Evolutionary conservation across 2,113 vertebrate genomes (phyloP).

Genomic region (Pterocles gutturalis): DNA sequence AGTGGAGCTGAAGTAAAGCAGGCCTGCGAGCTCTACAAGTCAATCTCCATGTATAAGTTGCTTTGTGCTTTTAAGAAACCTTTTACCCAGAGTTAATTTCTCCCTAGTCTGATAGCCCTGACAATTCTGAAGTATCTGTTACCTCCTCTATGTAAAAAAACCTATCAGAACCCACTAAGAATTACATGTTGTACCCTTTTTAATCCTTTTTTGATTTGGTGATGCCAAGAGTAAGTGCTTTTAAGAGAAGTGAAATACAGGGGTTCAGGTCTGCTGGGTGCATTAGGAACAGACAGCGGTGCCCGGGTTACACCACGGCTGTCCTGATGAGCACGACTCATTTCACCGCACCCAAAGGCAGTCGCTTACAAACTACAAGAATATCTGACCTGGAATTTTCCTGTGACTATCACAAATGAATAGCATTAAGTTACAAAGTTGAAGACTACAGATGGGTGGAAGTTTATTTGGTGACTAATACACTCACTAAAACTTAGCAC

Average conservation of each 20-base stretch:
- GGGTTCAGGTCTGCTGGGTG: not conserved
- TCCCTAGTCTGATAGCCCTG: slow-evolving; percentile 52
- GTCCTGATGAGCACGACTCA: not conserved
- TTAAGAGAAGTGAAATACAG: not conserved
- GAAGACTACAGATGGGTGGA: not conserved
- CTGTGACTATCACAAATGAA: not conserved
- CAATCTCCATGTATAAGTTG: slow-evolving; percentile 23
- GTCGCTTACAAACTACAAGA: not conserved
- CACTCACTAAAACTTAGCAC: not conserved
- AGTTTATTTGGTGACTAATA: not conserved
- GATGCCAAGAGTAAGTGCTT: slow-evolving; percentile 24
- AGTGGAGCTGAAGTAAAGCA: slow-evolving; percentile 66
- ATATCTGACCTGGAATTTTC: not conserved
- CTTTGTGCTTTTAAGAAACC: slow-evolving; percentile 61
- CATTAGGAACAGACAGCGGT: not conserved
- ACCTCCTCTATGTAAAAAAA: slow-evolving; percentile 21
- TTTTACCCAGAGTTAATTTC: slow-evolving; percentile 65
- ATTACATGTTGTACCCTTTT: slow-evolving; percentile 1
- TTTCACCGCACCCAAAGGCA: not conserved
- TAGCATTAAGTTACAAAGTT: not conserved
- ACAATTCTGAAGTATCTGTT: slow-evolving; percentile 61
- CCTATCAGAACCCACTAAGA: not conserved
- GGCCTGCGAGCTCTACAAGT: slow-evolving; percentile 45
- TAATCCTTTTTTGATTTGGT: not conserved
- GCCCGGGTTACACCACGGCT: not conserved